These are phyloP conservation scores for Scaptomyza pallida DNA, from an alignment of 1,140 invertebrate species.

Conservation along the genomic window DNA sequence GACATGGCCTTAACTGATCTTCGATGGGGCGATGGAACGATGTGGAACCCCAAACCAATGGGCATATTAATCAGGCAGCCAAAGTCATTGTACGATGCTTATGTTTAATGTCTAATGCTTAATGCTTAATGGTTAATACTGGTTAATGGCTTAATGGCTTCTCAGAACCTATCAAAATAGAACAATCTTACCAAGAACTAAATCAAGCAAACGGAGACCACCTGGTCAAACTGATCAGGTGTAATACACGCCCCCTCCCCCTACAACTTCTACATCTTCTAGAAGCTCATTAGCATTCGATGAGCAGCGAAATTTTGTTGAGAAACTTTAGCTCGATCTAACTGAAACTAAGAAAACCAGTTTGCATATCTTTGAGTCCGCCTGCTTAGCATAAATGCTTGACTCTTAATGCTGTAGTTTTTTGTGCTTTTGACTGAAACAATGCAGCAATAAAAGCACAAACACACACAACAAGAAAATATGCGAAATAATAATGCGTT, in stretches of 20 bases:
- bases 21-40: background rate
- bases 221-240: conserved; percentile 54
- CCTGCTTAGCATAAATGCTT: conserved; percentile 49
- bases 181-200: conserved; percentile 73
- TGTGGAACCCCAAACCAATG: conserved; percentile 11
- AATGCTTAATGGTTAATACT: conserved; percentile 33
- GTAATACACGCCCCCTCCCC: conserved; percentile 54
- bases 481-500: conserved; percentile 43
- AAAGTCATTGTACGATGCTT: conserved; percentile 69
- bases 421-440: conserved; percentile 8
- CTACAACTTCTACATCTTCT: background rate
- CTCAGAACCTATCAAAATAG: conserved; percentile 75
- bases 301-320: conserved; percentile 50
- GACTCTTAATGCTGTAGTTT: background rate
- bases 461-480: conserved; percentile 17
- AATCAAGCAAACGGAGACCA: conserved; percentile 33
- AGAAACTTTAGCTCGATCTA: conserved; percentile 13
- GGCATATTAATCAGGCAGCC: conserved; percentile 66
- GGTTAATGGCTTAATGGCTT: conserved; percentile 53
- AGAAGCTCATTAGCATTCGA: conserved; percentile 62
- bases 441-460: conserved; percentile 56
- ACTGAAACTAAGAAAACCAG: conserved; percentile 48
- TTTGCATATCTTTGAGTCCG: conserved; percentile 49
- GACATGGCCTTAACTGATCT: conserved; percentile 70
- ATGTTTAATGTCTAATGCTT: conserved; percentile 35